phyloP scores from a whole-genome alignment of 2,113 vertebrate species.

The Scomber japonicus region DNA sequence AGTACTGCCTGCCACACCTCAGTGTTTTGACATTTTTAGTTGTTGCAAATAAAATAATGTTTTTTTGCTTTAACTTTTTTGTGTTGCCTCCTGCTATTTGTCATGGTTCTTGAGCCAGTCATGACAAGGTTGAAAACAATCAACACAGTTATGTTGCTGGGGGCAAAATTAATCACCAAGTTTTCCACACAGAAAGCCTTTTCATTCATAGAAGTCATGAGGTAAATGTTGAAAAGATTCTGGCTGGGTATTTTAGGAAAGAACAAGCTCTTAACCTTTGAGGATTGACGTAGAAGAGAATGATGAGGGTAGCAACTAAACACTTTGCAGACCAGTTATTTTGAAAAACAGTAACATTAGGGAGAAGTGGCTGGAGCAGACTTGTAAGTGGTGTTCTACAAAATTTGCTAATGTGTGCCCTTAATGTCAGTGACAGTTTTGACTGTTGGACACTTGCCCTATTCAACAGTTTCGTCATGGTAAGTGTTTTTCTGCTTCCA shows the following conservation, averaged over 20 bases:
- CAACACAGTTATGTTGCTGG: conserved; percentile 55
- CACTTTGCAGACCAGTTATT: conserved; percentile 42
- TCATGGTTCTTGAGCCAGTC: no score
- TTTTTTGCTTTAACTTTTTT: no score
- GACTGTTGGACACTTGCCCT: conserved; percentile 37
- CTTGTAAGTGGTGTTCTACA: conserved; percentile 11
- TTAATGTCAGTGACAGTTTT: conserved; percentile 43
- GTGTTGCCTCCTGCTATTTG: no score
- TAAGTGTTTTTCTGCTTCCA: conserved; percentile 28
- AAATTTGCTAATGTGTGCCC: conserved; percentile 34
- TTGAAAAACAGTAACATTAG: conserved; percentile 53
- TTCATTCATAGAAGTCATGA: conserved; percentile 64
- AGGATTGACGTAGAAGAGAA: conserved; percentile 57
- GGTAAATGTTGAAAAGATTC: conserved; percentile 60
- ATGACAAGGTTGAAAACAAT: conserved; percentile 41
- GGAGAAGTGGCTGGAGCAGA: conserved; percentile 30
- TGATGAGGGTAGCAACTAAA: conserved; percentile 45
- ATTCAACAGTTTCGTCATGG: conserved; percentile 29
- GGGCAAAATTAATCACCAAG: conserved; percentile 60
- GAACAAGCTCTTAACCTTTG: conserved; percentile 61
- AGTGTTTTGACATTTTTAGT: no score
- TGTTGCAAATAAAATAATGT: no score
- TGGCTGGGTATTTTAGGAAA: conserved; percentile 63
- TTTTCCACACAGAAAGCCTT: conserved; percentile 62
- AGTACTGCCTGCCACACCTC: no score